Conservation (phyloP, 1,140 invertebrate genomes). For the Drosophila bocqueti region DNA sequence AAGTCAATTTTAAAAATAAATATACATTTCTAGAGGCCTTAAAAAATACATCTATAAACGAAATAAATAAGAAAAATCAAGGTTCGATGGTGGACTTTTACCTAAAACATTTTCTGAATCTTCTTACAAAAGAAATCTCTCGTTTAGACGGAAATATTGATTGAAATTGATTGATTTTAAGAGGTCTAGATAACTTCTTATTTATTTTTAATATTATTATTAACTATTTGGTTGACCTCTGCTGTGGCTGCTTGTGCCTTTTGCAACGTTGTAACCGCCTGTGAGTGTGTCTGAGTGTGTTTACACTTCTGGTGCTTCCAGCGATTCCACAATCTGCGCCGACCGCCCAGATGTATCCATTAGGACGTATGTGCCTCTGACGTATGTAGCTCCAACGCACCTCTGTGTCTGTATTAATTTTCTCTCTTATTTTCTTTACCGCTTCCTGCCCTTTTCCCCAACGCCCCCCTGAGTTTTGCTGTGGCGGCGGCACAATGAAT, state of each 20-base stretch:
- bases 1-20: too few species aligned
- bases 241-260: conserved; percentile 10
- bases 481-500: conserved; percentile 20
- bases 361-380: not conserved
- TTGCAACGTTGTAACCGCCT: conserved; percentile 22
- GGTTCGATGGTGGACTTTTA: too few species aligned
- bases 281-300: not conserved
- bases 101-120: too few species aligned
- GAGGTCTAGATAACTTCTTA: too few species aligned
- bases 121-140: too few species aligned
- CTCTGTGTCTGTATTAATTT: conserved; percentile 1
- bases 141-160: too few species aligned
- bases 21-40: too few species aligned
- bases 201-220: too few species aligned
- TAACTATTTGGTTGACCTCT: not conserved
- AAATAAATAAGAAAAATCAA: too few species aligned
- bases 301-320: conserved; percentile 41
- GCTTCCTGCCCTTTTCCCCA: not conserved
- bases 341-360: conserved; percentile 16
- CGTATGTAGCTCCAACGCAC: not conserved
- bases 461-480: not conserved
- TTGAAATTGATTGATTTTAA: too few species aligned
- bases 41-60: too few species aligned
- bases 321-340: conserved; percentile 23
- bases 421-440: conserved; percentile 5